phyloP scores from a whole-genome alignment of 2,888 invertebrate genomes.

The Dione vanillae region DNA sequence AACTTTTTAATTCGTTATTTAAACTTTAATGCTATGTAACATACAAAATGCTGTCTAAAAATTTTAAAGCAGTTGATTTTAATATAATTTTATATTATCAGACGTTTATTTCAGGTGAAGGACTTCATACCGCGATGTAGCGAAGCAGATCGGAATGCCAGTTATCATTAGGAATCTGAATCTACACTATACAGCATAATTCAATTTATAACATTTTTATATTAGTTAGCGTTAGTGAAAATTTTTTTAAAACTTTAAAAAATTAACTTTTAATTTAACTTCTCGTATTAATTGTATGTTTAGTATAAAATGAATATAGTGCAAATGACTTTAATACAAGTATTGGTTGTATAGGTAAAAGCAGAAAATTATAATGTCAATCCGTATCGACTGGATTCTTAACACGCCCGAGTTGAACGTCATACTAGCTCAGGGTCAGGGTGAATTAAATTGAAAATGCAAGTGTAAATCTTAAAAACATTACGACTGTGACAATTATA shows the following conservation, averaged over 20 bases:
- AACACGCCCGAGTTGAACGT: slow-evolving; percentile 40
- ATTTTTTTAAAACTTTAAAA: no score
- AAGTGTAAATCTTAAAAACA: slow-evolving; percentile 30
- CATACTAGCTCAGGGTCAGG: slow-evolving; percentile 45
- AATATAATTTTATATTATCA: slow-evolving; percentile 35
- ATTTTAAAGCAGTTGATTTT: slow-evolving; percentile 6
- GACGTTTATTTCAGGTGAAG: slow-evolving; percentile 42
- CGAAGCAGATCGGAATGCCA: slow-evolving; percentile 43
- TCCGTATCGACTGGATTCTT: slow-evolving; percentile 44
- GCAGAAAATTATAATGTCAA: slow-evolving; percentile 35
- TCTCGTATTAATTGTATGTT: neutral
- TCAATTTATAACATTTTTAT: neutral
- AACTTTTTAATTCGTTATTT: no score
- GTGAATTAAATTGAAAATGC: slow-evolving; percentile 25
- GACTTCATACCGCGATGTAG: slow-evolving; percentile 41
- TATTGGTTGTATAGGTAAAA: slow-evolving; percentile 20
- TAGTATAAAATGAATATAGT: neutral
- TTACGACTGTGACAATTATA: slow-evolving; percentile 16
- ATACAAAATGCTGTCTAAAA: neutral
- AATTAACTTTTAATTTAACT: no score
- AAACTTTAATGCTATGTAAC: neutral
- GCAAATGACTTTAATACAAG: neutral
- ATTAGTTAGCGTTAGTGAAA: neutral
- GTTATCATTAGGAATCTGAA: slow-evolving; percentile 35
- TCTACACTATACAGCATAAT: neutral